Base-by-base conservation (phyloP, 2,888 invertebrate species). In the Ditylenchus weischeri region DNA sequence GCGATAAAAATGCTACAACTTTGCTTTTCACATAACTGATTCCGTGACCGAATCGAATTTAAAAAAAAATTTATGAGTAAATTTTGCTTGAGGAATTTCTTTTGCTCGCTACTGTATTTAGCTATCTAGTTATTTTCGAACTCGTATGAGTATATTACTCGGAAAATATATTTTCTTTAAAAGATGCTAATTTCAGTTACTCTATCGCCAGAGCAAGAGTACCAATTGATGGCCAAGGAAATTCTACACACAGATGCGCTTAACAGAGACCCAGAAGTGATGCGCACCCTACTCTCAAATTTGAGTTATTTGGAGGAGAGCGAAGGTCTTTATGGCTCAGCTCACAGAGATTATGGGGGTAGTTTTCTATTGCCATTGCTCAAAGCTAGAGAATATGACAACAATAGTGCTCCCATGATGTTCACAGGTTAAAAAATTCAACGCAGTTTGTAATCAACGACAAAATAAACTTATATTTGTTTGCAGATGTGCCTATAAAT, bases 341-440 rank as follows among this genome's bases (percentile, higher is more conserved):
- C 58, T 66, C 18, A 66, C 60, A 74, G 79, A 51, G 81, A 80
- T 65, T 71, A 75, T 58, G 80, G 80, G 48, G 78, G 77, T 58
- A 82, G 80, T 47, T 81, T 76, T 68, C 71, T 82, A 11, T 66
- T 78, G 29, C 80, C 82, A 0, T 71, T 82, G 2, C 66, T 82
- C 21, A 75, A 76, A 48, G 69, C 74, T 35, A 72, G 75, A 21
- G 69, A 76, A 36, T 82, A 82, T 64, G 82, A 82, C 62, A 82
- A 82, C 64, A 80, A 75, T 51, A 76, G 73, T 49, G 78, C 77
- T 18, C 82, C 82, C 7, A 59, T 78, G 36, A 72, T 80, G 5
- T 82, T 82, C 66, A 61, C 76, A 43, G 82, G 80, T 81, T 47
- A 18, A 61, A 47, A 23, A n/a, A 72, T 36, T 69, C 35, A 49